Evolutionary conservation across 2,888 invertebrate species (phyloP), one percentile per base, ranked within the genome.

Genomic region (Amphipoea lucens): DNA sequence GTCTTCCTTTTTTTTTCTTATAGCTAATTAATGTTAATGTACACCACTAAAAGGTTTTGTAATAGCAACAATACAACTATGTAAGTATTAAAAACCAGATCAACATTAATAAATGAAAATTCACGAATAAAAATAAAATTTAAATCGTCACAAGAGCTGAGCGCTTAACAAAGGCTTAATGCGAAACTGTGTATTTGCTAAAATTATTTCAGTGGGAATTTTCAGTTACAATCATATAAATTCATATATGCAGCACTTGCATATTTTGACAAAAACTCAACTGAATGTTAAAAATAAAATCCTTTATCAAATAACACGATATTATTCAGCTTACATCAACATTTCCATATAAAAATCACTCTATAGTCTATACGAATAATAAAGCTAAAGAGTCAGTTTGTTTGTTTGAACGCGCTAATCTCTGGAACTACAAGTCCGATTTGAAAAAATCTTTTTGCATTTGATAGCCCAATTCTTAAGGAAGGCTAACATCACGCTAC

Each of bases 81-180:
- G 42, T 23, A 74, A 29, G 40, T 62, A 71, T 23, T 71, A 45
- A 66, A 76, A 66, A 17, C 29, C n/a, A 78, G 29, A 78, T 71
- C 54, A 67, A 79, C n/a, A 63, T 48, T 17, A 48, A 63, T 62
- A 62, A 67, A 71, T 40, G n/a, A 29, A 62, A 84, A 57, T 84
- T 71, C 67, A 42, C 40, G 29, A 68, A 79, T 42, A 62, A 62
- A 83, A 72, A 83, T 71, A 71, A 23, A 62, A 83, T 78, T 78
- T 71, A 12, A 81, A 84, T 72, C 62, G 72, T 79, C 36, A 79
- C 67, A 84, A 54, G 40, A 40, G 48, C 40, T 79, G 62, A 72
- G 72, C 14, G 81, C 71, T 78, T 79, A 67, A 78, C 84, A 81
- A 71, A 48, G 67, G 84, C 67, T 71, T 68, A 84, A 83, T 78